A percentile compares a stretch with the other conserved stretches of the same genome.
These are phyloP conservation scores for Grantiella picta DNA, from an alignment of 2,113 vertebrate genomes.

Conservation along the genomic window DNA sequence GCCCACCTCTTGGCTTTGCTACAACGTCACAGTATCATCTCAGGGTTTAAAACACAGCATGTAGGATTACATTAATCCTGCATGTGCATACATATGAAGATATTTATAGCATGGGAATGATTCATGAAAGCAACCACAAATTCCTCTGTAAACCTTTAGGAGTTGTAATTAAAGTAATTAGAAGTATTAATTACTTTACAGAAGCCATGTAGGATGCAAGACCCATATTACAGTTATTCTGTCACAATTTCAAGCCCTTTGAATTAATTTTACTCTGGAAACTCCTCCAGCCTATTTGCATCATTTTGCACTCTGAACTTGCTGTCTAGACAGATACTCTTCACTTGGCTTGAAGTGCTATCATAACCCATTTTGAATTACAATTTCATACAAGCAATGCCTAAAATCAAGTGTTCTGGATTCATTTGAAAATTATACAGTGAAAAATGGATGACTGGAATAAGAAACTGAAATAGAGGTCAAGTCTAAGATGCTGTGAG, in stretches of 20 bases:
- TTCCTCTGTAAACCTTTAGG: not conserved
- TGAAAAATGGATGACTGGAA: not conserved
- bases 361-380: not conserved
- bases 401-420: not conserved
- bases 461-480: not conserved
- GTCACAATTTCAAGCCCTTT: not conserved
- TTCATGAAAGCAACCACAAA: conserved; percentile 32
- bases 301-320: not conserved
- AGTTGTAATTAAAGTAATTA: conserved; percentile 13
- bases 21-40: not conserved
- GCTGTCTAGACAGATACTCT: not conserved
- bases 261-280: not conserved
- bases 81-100: not conserved
- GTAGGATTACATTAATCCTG: not conserved
- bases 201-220: not conserved
- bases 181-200: conserved; percentile 24
- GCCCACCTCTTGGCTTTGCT: not conserved
- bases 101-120: conserved; percentile 34
- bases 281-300: not conserved
- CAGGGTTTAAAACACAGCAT: not conserved
- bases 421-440: not conserved
- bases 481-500: not conserved
- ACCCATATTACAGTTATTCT: conserved; percentile 4
- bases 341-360: not conserved
- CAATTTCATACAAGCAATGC: not conserved